Evolutionary conservation across 2,888 invertebrate genomes (phyloP).

Genomic region (Didymodactylos carnosus): DNA sequence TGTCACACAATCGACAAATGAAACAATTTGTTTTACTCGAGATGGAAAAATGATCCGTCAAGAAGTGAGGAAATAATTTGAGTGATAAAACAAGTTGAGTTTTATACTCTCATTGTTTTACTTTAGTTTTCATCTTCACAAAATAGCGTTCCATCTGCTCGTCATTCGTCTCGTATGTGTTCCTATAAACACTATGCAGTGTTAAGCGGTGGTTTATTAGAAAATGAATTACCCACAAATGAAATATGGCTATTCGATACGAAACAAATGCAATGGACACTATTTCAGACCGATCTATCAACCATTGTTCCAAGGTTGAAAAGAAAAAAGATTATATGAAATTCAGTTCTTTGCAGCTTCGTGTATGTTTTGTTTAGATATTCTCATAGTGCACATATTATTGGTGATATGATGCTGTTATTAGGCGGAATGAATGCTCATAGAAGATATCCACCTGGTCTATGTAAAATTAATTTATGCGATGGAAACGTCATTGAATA

Average conservation of each 20-base stretch:
- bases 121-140: not conserved
- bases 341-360: too few relatives aligned
- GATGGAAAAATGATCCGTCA: not conserved
- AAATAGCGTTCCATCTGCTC: not conserved
- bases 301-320: conserved; percentile 18
- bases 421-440: conserved; percentile 31
- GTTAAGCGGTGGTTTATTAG: conserved; percentile 26
- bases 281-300: conserved; percentile 16
- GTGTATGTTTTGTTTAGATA: conserved; percentile 24
- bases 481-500: conserved; percentile 23
- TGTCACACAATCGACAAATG: not conserved
- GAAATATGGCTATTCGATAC: conserved; percentile 16
- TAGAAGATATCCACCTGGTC: conserved; percentile 23
- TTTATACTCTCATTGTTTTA: not conserved
- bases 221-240: conserved; percentile 20
- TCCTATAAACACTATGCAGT: conserved; percentile 16
- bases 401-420: conserved; percentile 24
- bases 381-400: conserved; percentile 31
- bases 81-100: too few relatives aligned
- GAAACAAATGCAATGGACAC: conserved; percentile 20
- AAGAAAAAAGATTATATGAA: too few relatives aligned
- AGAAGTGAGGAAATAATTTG: too few relatives aligned
- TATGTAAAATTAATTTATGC: conserved; percentile 27
- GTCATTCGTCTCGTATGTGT: not conserved
- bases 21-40: not conserved